A percentile compares a stretch with the other conserved stretches of the same genome.
phyloP scores from a whole-genome alignment of 2,113 vertebrate genomes.

The Bambusicola thoracicus region DNA sequence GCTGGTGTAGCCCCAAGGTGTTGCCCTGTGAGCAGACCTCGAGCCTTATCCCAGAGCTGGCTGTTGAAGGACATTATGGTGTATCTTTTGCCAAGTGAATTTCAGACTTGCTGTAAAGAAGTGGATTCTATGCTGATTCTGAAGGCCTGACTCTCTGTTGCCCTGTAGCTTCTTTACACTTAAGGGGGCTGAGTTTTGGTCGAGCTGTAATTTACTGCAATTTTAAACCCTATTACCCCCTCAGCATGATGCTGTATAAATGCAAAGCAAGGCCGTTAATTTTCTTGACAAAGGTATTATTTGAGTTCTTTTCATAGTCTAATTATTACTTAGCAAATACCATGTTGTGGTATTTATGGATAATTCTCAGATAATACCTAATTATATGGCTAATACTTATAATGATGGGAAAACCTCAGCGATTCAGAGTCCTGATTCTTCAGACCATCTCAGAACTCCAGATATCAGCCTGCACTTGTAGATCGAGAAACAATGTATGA shows the following conservation, averaged over 20 bases:
- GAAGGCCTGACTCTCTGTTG: neutral
- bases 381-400: conserved; percentile 49
- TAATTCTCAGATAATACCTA: conserved; percentile 63
- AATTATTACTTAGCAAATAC: conserved; percentile 64
- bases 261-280: conserved; percentile 29
- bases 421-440: conserved; percentile 1
- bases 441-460: neutral
- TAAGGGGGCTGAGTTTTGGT: conserved; percentile 15
- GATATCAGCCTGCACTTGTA: neutral
- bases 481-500: neutral
- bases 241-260: conserved; percentile 21
- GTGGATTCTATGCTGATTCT: neutral
- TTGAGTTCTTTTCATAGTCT: conserved; percentile 46
- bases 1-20: neutral
- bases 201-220: conserved; percentile 1
- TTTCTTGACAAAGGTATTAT: conserved; percentile 60
- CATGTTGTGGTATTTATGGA: conserved; percentile 54
- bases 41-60: neutral
- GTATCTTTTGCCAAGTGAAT: neutral
- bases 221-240: conserved; percentile 57
- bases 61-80: neutral
- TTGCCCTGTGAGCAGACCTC: neutral
- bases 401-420: conserved; percentile 47
- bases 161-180: neutral
- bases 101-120: neutral